A percentile compares a stretch with the other conserved stretches of the same genome.
Evolutionary conservation across 2,113 vertebrate genomes (phyloP).

Genomic region (Oreotrochilus melanogaster): DNA sequence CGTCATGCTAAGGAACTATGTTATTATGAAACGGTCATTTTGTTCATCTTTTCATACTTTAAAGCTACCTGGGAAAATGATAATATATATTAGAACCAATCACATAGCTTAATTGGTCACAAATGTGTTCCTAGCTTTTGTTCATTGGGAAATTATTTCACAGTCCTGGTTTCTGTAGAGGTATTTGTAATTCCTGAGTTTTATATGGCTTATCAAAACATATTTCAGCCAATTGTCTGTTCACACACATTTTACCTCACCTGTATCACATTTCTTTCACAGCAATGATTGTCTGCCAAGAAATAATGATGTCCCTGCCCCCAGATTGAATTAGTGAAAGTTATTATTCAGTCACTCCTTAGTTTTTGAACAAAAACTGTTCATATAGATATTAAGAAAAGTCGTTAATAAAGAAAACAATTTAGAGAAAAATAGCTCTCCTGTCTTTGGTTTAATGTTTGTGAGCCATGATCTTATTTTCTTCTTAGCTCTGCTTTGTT

Average conservation of each 20-base stretch:
- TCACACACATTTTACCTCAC: neutral
- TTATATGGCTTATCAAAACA: neutral
- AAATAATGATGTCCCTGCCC: neutral
- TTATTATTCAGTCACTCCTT: neutral
- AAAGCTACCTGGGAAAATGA: conserved; percentile 13
- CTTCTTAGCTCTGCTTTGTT: neutral
- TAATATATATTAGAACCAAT: neutral
- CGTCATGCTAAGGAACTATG: neutral
- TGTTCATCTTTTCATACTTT: neutral
- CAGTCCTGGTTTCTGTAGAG: neutral
- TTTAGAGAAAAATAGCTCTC: neutral
- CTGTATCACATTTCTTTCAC: neutral
- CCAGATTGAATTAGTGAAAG: neutral
- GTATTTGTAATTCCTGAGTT: neutral
- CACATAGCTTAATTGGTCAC: neutral
- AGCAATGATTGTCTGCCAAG: neutral
- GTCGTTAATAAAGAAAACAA: neutral
- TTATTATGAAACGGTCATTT: neutral
- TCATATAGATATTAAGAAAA: neutral
- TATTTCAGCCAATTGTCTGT: neutral
- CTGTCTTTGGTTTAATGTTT: neutral
- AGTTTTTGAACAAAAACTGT: neutral
- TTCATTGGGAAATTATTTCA: neutral
- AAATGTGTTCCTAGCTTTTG: neutral
- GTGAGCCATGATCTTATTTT: neutral